Evolutionary conservation across 2,113 vertebrate genomes (phyloP).

Genomic region (Panthera uncia): DNA sequence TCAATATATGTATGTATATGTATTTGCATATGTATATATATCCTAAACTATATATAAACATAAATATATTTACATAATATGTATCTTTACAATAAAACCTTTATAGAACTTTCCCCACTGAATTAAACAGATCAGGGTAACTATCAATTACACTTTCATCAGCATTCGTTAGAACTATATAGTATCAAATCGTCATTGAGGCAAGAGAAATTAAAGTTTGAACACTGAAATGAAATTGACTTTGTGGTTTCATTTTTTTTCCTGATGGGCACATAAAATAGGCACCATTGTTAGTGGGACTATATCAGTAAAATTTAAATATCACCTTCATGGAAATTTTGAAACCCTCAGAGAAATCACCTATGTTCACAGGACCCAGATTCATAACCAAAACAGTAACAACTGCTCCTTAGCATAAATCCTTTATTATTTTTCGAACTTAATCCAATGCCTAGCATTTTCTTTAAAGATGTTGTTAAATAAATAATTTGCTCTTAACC

Average conservation of each 20-base stretch:
- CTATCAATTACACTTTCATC: not conserved
- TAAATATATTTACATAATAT: not conserved
- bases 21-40: too few species aligned
- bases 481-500: not conserved
- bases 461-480: slow-evolving; percentile 45
- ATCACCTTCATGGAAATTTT: not conserved
- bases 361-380: not conserved
- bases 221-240: slow-evolving; percentile 39
- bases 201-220: slow-evolving; percentile 29
- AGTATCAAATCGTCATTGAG: slow-evolving; percentile 13
- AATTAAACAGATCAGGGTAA: slow-evolving; percentile 34
- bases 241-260: not conserved
- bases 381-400: not conserved
- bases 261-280: not conserved
- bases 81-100: not conserved
- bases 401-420: not conserved
- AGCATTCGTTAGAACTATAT: slow-evolving; percentile 15
- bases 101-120: not conserved
- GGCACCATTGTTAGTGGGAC: not conserved
- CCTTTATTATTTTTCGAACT: slow-evolving; percentile 46
- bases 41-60: not conserved
- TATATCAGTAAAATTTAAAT: not conserved
- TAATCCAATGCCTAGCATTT: slow-evolving; percentile 52
- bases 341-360: not conserved
- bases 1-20: too few species aligned